Evolutionary conservation across 92 coral and sea anemone genomes (phyloP), one percentile per base, ranked within the genome.

Genomic region (Phymanthus crucifer): DNA sequence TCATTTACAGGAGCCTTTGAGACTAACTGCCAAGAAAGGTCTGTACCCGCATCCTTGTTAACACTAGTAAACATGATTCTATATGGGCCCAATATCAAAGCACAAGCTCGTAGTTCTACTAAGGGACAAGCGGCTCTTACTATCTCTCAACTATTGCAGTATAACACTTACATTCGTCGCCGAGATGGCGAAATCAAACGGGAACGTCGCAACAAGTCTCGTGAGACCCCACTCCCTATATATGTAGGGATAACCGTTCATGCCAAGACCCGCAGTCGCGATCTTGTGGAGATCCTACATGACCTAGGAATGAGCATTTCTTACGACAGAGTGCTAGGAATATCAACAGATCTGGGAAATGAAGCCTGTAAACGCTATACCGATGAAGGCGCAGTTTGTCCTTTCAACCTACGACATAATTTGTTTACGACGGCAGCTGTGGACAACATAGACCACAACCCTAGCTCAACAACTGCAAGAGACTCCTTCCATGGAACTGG

Each of bases 401-500:
- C 90, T 12, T 52, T 84, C 13, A 83, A 81, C 71, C 81, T 88
- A n/a, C 87, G 85, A 5, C 32, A 32, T 26, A 23, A 66, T 7
- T 29, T 91, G 13, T 91, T 88, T 21, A 92, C 93, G 2, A 75
- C 89, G 26, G 80, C 89, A 0, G 93, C 93, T 14, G 85, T 89
- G 1, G 97, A 86, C 35, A 89, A 92, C 75, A 88, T 89, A 6
- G 90, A 88, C 78, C 92, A 83, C 66, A 92, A 89, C 66, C 97
- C 91, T 3, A 89, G 83, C 47, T 92, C 91, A 0, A 83, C 89
- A 3, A 92, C 91, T 0, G 78, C 89, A 0, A 64, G 40, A 3
- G 89, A 83, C 38, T 88, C 94, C 0, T 91, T 91, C 65, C 92
- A 91, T 64, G 96, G 89, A 13, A 84, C 89, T 57, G 87, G 89